A percentile compares a stretch with the other conserved stretches of the same genome.
These are phyloP conservation scores for Lindbergichthys nudifrons DNA, from an alignment of 2,797 vertebrate species.

Conservation along the genomic window DNA sequence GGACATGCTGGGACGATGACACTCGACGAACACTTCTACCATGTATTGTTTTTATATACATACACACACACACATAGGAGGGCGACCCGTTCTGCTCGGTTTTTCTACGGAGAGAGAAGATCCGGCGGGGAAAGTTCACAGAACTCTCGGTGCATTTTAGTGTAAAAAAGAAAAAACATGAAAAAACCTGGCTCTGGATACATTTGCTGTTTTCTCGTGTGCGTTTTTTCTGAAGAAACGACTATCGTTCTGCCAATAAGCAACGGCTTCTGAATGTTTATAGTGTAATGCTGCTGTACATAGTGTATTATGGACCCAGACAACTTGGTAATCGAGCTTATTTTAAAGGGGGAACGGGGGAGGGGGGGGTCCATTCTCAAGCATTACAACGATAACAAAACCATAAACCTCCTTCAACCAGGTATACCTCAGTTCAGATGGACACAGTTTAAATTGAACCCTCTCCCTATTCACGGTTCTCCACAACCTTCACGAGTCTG, in stretches of 20 bases:
- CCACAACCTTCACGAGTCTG: conserved; percentile 32
- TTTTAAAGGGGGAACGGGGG: conserved; percentile 62
- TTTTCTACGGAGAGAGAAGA: conserved; percentile 65
- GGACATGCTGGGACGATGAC: conserved; percentile 46
- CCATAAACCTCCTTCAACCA: conserved; percentile 97
- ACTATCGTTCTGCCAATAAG: conserved; percentile 97
- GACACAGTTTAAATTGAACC: conserved; percentile 69
- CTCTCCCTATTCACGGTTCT: conserved; percentile 58
- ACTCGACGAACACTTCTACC: conserved; percentile 59
- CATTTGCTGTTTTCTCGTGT: conserved; percentile 88
- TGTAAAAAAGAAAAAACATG: conserved; percentile 83
- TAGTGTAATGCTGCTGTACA: conserved; percentile 97
- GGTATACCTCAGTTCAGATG: conserved; percentile 98
- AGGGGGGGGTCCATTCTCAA: conserved; percentile 90
- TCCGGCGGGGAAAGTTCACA: conserved; percentile 72
- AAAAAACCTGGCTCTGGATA: conserved; percentile 85
- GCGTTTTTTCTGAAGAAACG: conserved; percentile 87
- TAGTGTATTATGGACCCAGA: conserved; percentile 87
- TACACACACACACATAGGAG: conserved; percentile 21
- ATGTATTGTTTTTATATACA: conserved; percentile 73
- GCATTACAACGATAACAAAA: conserved; percentile 85
- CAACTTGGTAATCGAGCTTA: conserved; percentile 86
- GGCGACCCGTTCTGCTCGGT: conserved; percentile 41
- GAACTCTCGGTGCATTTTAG: conserved; percentile 90
- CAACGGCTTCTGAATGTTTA: conserved; percentile 99